Evolutionary conservation across 2,113 vertebrate genomes (phyloP).

Genomic region (Nansenia antarctica): DNA sequence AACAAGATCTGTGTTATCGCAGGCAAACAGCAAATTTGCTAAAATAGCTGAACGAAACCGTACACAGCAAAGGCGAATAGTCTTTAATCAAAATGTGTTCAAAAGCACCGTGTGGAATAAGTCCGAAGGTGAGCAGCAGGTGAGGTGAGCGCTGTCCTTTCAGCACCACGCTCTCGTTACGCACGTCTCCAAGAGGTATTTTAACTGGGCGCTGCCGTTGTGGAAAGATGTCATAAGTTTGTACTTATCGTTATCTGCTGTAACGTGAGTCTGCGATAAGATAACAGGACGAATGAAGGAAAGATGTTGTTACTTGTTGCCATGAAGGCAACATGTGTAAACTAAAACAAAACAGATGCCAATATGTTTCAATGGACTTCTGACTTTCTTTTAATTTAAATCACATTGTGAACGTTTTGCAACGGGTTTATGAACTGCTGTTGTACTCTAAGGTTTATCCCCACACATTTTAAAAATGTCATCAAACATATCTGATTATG

Average conservation of each 20-base stretch:
- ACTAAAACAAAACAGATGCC: neutral
- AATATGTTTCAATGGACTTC: neutral
- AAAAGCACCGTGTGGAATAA: neutral
- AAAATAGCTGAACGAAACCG: no score
- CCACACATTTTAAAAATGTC: neutral
- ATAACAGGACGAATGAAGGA: neutral
- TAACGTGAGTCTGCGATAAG: constrained; percentile 1
- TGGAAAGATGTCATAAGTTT: neutral
- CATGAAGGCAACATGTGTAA: constrained; percentile 19
- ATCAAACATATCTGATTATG: constrained; percentile 1
- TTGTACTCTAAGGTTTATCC: neutral
- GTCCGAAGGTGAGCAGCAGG: constrained; percentile 1
- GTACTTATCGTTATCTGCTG: neutral
- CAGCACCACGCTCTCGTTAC: constrained; percentile 55
- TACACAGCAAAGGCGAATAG: no score
- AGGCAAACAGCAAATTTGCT: no score
- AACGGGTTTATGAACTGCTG: neutral
- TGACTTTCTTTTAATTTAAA: no score
- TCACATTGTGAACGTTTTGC: constrained; percentile 9
- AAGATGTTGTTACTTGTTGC: constrained; percentile 12
- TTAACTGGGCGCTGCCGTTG: no score
- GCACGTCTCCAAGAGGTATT: neutral
- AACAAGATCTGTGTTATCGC: no score
- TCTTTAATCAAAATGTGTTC: no score
- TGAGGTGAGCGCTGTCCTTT: constrained; percentile 60